Percentiles rank a stretch among this genome's conserved stretches.
Conservation (phyloP, 53 echinoderm and acorn worm species). For the Echinarachnius parma region DNA sequence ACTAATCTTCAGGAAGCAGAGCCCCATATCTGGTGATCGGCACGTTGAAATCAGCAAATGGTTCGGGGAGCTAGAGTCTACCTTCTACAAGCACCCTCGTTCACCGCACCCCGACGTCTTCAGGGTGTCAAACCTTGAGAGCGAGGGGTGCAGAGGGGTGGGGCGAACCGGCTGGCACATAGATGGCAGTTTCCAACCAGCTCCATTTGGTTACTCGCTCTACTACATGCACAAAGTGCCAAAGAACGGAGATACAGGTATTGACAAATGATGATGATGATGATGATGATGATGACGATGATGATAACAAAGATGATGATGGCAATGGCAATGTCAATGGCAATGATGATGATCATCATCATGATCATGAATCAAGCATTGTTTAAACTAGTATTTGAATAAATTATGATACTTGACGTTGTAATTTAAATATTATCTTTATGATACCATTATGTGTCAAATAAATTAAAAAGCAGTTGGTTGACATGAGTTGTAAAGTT, state of each 20-base stretch:
- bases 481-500: too few species aligned
- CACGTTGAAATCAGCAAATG: conserved; percentile 60
- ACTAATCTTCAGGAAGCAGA: conserved; percentile 51
- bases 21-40: conserved; percentile 30
- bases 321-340: too few species aligned
- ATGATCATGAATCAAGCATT: too few species aligned
- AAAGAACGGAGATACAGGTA: conserved; percentile 46
- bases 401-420: too few species aligned
- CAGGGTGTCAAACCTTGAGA: conserved; percentile 50
- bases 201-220: conserved; percentile 44
- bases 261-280: too few species aligned
- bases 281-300: too few species aligned
- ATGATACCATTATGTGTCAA: too few species aligned
- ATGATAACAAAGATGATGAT: too few species aligned
- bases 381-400: too few species aligned
- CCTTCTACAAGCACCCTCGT: conserved; percentile 59
- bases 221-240: conserved; percentile 56
- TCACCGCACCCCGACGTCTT: conserved; percentile 57
- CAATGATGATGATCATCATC: too few species aligned
- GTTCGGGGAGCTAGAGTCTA: conserved; percentile 60
- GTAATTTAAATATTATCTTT: too few species aligned
- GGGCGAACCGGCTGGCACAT: conserved; percentile 63
- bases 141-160: conserved; percentile 54
- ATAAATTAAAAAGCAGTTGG: too few species aligned
- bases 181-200: conserved; percentile 51